Conservation (phyloP, 2,113 vertebrate genomes). For the Pangasianodon hypophthalmus region DNA sequence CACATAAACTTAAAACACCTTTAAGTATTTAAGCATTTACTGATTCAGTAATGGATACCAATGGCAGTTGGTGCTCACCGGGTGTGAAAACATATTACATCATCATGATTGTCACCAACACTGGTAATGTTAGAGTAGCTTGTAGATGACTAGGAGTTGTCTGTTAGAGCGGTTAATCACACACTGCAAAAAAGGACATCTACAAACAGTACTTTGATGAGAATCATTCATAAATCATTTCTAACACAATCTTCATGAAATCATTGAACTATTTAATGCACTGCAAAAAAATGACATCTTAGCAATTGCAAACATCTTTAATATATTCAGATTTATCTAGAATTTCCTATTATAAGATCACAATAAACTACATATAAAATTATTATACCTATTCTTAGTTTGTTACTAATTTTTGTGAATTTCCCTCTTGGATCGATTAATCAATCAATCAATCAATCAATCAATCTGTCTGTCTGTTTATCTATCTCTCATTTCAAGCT, state of each 20-base stretch:
- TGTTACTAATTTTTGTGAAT: neutral
- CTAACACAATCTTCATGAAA: neutral
- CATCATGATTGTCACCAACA: neutral
- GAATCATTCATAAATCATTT: neutral
- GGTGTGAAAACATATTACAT: neutral
- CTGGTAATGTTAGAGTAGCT: neutral
- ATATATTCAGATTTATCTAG: neutral
- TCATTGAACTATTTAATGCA: no score
- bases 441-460: neutral
- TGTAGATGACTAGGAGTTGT: neutral
- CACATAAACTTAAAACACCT: neutral
- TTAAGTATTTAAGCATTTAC: neutral
- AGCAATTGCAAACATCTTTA: neutral
- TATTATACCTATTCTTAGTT: neutral
- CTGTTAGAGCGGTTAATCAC: neutral
- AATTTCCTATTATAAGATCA: neutral
- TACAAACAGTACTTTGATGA: neutral
- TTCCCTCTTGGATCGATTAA: neutral
- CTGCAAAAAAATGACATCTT: neutral
- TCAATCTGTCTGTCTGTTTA: neutral
- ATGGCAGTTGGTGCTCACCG: neutral
- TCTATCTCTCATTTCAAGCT: neutral
- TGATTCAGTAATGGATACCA: neutral
- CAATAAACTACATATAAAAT: neutral
- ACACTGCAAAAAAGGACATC: neutral